phyloP scores from a whole-genome alignment of 2,113 vertebrate genomes.

The Typhlomys cinereus region DNA sequence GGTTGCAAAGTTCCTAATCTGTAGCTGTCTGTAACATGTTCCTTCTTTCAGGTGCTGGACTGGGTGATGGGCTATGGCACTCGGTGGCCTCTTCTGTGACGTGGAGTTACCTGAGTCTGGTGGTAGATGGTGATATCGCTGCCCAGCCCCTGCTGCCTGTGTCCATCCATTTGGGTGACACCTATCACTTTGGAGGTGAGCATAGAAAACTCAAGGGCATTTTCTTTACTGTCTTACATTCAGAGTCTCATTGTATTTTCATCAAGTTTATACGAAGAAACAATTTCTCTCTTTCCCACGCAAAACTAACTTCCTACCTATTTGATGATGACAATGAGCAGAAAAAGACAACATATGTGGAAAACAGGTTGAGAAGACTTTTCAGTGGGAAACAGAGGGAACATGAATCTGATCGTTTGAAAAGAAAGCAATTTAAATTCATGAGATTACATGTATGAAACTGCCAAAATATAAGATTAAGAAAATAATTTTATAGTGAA shows the following conservation, averaged over 20 bases:
- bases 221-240: not conserved
- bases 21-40: not conserved
- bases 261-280: not conserved
- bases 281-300: conserved; percentile 49
- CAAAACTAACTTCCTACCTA: conserved; percentile 80
- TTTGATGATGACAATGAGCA: no score
- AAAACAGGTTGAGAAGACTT: no score
- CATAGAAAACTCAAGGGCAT: not conserved
- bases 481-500: no score
- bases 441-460: no score
- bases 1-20: not conserved
- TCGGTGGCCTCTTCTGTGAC: conserved; percentile 85
- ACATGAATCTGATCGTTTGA: no score
- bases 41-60: conserved; percentile 82
- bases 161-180: conserved; percentile 77
- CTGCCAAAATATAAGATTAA: no score
- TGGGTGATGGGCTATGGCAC: conserved; percentile 94
- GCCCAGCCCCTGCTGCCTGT: conserved; percentile 78
- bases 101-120: conserved; percentile 84
- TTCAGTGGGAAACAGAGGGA: no score
- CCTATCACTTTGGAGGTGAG: conserved; percentile 92
- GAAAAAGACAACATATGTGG: no score
- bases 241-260: not conserved
- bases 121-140: conserved; percentile 85
- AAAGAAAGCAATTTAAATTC: no score